Base-by-base conservation (phyloP, 1,140 invertebrate genomes). In the Macrocentrus cingulum region DNA sequence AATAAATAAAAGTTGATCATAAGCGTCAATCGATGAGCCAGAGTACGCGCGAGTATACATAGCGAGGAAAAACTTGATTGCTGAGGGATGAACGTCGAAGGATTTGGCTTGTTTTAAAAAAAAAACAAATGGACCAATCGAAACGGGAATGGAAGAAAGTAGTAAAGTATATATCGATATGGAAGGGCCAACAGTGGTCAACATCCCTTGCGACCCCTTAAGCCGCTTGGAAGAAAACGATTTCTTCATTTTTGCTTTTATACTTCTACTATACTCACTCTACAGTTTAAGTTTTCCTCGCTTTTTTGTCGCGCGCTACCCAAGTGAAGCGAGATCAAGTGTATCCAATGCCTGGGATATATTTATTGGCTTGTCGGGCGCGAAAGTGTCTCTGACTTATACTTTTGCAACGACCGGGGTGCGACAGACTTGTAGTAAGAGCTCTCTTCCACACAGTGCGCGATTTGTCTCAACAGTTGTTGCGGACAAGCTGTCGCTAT, bases 161-260 rank as follows among this genome's bases (percentile, higher is more conserved):
- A 23, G 18, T 8, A 18, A 46, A 46, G 19, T 22, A 46, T 46
- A 29, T 29, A 29, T 5, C 9, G 9, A 4, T 29, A 29, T 9
- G 8, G 18, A 46, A 46, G 18, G 19, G 44, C 25, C 44, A 46
- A 46, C 44, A 46, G 44, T 13, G 19, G 9, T 20, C 44, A 8
- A 4, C n/a, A 16, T 16, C 18, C 41, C 20, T 16, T 15, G 9
- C 25, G 22, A 8, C 25, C 44, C 8, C 11, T 19, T 46, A 46
- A 46, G 44, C 44, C 19, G 9, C 44, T 46, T 20, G 8, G 16
- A 8, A 22, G 25, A 46, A 46, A 22, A 23, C 16, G 18, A 46
- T 46, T 46, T 46, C 19, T 46, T 23, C 18, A 23, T 20, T 46
- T 46, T 46, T 46, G n/a, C 20, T 22, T 20, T 19, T 13, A 13